These are phyloP conservation scores for Drosophila macrospina DNA, from an alignment of 2,888 invertebrate genomes.

Conservation along the genomic window DNA sequence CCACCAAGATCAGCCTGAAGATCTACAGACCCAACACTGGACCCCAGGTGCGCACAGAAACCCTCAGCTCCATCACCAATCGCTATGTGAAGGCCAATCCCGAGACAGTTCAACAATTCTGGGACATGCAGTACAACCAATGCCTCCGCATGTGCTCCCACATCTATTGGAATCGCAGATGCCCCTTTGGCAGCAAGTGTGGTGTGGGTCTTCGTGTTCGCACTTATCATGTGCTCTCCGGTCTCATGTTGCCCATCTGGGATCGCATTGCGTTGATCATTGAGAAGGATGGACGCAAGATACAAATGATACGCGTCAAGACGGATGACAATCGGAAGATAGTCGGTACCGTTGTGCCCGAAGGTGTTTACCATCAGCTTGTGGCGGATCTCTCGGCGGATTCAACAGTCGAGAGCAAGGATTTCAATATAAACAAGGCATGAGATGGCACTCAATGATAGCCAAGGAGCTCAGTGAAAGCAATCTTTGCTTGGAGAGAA, in stretches of 20 bases:
- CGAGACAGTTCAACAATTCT: constrained; percentile 93
- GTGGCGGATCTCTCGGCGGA: constrained; percentile 91
- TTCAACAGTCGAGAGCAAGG: constrained; percentile 87
- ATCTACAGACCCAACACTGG: constrained; percentile 97
- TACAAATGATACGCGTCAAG: constrained; percentile 98
- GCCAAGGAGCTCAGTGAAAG: neutral
- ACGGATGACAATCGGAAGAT: constrained; percentile 94
- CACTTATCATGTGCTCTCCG: constrained; percentile 96
- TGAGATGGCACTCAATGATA: neutral
- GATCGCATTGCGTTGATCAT: constrained; percentile 95
- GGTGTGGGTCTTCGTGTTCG: constrained; percentile 96
- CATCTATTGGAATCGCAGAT: constrained; percentile 95
- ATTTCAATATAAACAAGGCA: constrained; percentile 3
- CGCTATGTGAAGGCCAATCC: constrained; percentile 93
- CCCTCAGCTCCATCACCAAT: constrained; percentile 93
- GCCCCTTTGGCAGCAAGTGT: constrained; percentile 92
- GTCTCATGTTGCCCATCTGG: constrained; percentile 99
- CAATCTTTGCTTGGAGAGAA: no score
- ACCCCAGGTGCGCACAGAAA: constrained; percentile 92
- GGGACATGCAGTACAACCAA: constrained; percentile 95
- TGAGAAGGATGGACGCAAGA: constrained; percentile 92
- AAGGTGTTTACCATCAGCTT: constrained; percentile 92
- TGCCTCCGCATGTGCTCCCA: constrained; percentile 95
- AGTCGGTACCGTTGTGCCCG: constrained; percentile 96
- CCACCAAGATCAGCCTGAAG: constrained; percentile 88